Base-by-base conservation (phyloP, 2,888 invertebrate genomes). In the Myopa tessellatipennis region DNA sequence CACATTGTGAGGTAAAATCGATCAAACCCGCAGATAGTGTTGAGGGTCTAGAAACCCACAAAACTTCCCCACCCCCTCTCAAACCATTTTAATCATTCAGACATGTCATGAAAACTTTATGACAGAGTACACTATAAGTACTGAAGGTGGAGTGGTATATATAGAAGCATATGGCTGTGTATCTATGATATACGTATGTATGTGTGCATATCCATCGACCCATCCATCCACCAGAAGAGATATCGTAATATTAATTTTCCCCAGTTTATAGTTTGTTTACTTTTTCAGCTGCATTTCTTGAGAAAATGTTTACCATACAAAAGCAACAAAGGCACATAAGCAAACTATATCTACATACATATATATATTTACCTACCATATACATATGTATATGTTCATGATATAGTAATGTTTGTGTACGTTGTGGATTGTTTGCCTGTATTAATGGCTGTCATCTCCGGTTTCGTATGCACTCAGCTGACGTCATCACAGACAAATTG, bases 251-350 rank as follows among this genome's bases (percentile, higher is more conserved):
- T 70, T 76, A 76, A 76, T 63, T 76, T 76, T 76, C 58, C 26
- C 61, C 69, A 70, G 69, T 76, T 70, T 76, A 61, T 70, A 76
- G 69, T 76, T 60, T 69, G 76, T 69, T 60, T 38, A 50, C 70
- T 68, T 70, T 76, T 61, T 40, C 70, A 70, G 69, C n/a, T 69
- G 34, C 76, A 70, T 61, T 60, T 60, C 45, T 76, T 76, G 76
- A 45, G 76, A 76, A 70, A 69, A 76, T 76, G 70, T 76, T 70
- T 76, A 34, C 74, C 61, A 67, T 50, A 70, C 36, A 70, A 50
- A 50, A 74, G n/a, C 26, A 61, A 34, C 50, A 71, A 52, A 16
- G n/a, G 34, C 18, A 67, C 55, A 72, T 8, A 45, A 45, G 2
- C 26, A 26, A 16, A 77, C 67, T n/a, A 26, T 26, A 26, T 26